phyloP scores from a whole-genome alignment of 2,113 vertebrate species.

The Amblyopsis rosae region DNA sequence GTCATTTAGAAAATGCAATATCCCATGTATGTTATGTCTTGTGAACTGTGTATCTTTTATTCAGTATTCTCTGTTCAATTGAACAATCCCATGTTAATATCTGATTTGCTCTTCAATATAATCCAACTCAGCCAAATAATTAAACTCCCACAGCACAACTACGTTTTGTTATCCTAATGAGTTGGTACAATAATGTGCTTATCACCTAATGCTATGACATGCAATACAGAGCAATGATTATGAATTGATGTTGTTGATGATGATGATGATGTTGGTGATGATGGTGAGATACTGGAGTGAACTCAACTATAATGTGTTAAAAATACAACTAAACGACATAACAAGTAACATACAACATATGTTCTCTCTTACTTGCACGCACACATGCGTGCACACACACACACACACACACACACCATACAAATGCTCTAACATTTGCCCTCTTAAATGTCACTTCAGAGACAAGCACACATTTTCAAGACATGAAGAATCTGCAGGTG shows the following conservation, averaged over 20 bases:
- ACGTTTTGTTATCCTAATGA: not conserved
- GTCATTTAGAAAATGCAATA: conserved; percentile 68
- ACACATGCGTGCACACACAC: not conserved
- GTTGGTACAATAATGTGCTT: not conserved
- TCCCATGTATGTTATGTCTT: conserved; percentile 69
- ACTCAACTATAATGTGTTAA: conserved; percentile 66
- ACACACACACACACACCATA: conserved; percentile 4
- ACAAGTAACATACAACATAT: not conserved
- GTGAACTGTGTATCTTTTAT: conserved; percentile 72
- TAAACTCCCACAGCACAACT: not conserved
- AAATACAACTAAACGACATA: not conserved
- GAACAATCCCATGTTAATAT: conserved; percentile 70
- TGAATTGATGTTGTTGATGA: not conserved
- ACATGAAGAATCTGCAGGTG: conserved; percentile 83
- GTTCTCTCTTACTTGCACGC: not conserved
- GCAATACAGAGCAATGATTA: not conserved
- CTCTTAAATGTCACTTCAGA: conserved; percentile 42
- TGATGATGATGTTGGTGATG: not conserved
- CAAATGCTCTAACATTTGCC: conserved; percentile 4
- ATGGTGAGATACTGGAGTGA: not conserved
- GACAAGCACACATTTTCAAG: conserved; percentile 75
- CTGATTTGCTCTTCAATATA: conserved; percentile 38
- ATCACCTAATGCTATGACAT: not conserved
- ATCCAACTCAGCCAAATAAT: not conserved
- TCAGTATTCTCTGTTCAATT: conserved; percentile 65